Evolutionary conservation across 2,888 invertebrate genomes (phyloP).

Genomic region (Rutpela maculata): DNA sequence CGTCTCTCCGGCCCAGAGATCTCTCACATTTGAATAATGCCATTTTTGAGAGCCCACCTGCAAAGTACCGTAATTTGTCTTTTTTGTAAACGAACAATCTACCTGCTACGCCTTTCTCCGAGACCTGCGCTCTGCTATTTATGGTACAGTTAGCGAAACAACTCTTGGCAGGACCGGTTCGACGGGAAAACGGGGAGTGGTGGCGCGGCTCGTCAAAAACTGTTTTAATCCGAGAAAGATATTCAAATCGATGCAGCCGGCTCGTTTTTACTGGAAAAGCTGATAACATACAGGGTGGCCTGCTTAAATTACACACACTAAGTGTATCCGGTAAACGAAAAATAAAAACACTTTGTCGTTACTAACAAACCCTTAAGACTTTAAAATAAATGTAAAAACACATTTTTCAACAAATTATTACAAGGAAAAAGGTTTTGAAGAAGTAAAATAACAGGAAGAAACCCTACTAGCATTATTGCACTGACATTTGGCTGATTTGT

Average conservation of each 20-base stretch:
- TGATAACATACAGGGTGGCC: neutral
- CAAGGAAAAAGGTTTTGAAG: too few relatives aligned
- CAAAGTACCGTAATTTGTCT: constrained; percentile 24
- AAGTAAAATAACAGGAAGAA: too few relatives aligned
- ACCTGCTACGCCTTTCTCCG: constrained; percentile 34
- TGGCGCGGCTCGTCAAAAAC: neutral
- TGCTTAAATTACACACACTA: neutral
- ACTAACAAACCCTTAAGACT: too few relatives aligned
- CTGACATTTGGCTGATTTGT: too few relatives aligned
- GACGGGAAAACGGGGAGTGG: constrained; percentile 13
- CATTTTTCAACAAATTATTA: too few relatives aligned
- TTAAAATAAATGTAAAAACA: too few relatives aligned
- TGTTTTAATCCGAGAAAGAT: constrained; percentile 1
- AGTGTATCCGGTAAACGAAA: too few relatives aligned
- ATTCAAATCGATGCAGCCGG: neutral
- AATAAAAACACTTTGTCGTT: too few relatives aligned
- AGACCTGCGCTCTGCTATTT: neutral
- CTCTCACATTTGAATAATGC: constrained; percentile 6
- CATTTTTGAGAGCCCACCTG: constrained; percentile 28
- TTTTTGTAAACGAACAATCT: constrained; percentile 7
- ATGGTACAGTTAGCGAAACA: constrained; percentile 16
- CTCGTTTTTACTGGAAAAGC: neutral
- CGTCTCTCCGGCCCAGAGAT: neutral
- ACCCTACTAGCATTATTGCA: too few relatives aligned
- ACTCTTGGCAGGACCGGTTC: constrained; percentile 14